phyloP scores from a whole-genome alignment of 2,888 invertebrate genomes.

The Drosophila basisetae region DNA sequence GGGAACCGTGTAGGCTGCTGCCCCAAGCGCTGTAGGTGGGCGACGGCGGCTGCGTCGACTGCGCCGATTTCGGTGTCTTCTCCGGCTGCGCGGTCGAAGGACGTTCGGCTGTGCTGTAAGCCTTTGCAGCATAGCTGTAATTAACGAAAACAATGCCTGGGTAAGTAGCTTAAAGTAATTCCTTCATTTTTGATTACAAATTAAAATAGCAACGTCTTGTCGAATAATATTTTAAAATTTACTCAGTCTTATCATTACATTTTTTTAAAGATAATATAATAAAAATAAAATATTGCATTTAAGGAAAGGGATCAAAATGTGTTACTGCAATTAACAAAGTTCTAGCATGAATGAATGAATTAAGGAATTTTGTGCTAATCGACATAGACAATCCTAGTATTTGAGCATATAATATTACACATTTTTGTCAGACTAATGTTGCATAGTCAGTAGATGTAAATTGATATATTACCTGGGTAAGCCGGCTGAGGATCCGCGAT shows the following conservation, averaged over 20 bases:
- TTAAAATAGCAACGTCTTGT: neutral
- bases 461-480: conserved; percentile 72
- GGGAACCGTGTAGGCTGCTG: conserved; percentile 86
- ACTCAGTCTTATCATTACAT: neutral
- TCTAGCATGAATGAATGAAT: neutral
- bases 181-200: neutral
- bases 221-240: neutral
- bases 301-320: neutral
- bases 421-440: neutral
- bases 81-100: conserved; percentile 84
- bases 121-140: conserved; percentile 71
- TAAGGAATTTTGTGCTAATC: neutral
- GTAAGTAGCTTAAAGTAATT: neutral
- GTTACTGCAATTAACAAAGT: neutral
- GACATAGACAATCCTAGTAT: neutral
- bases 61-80: conserved; percentile 80
- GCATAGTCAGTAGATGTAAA: neutral
- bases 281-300: neutral
- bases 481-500: conserved; percentile 85
- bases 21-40: conserved; percentile 86
- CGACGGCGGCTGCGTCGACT: conserved; percentile 84
- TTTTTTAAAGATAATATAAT: neutral
- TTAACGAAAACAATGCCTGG: neutral
- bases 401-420: too few relatives aligned
- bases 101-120: conserved; percentile 70